Percentiles rank a stretch among this genome's conserved stretches.
Evolutionary conservation across 1,140 invertebrate species (phyloP).

Genomic region (Tetramorium alpestre): DNA sequence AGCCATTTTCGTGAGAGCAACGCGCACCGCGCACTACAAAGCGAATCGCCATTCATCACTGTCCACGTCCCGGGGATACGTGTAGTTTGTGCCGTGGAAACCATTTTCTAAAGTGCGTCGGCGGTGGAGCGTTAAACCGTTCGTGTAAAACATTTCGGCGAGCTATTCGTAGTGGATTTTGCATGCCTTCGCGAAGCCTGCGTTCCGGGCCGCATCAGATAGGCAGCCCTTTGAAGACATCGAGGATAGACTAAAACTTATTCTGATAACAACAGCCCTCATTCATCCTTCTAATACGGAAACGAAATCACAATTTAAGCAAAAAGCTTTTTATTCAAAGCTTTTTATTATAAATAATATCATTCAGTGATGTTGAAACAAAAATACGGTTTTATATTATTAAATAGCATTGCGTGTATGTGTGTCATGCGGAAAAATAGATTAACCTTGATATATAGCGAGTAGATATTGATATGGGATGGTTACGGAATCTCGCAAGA

Average conservation of each 20-base stretch:
- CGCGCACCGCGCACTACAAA: constrained; percentile 51
- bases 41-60: constrained; percentile 64
- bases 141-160: constrained; percentile 60
- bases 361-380: background rate
- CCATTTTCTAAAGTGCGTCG: constrained; percentile 64
- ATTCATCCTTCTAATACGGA: background rate
- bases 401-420: background rate
- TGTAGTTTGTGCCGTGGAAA: constrained; percentile 60
- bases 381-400: background rate
- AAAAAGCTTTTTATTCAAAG: background rate
- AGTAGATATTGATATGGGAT: background rate
- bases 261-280: background rate
- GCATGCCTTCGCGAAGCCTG: constrained; percentile 22
- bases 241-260: background rate
- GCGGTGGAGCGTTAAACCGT: constrained; percentile 57
- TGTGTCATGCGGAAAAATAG: background rate
- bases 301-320: background rate
- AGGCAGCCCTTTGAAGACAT: background rate
- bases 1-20: constrained; percentile 60
- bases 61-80: constrained; percentile 52
- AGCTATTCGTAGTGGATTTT: constrained; percentile 34
- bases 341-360: background rate
- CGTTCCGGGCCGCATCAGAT: background rate
- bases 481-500: background rate
- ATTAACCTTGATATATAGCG: background rate